A percentile compares a stretch with the other conserved stretches of the same genome.
phyloP scores from a whole-genome alignment of 2,113 vertebrate genomes.

The Chlamydotis undulata region DNA sequence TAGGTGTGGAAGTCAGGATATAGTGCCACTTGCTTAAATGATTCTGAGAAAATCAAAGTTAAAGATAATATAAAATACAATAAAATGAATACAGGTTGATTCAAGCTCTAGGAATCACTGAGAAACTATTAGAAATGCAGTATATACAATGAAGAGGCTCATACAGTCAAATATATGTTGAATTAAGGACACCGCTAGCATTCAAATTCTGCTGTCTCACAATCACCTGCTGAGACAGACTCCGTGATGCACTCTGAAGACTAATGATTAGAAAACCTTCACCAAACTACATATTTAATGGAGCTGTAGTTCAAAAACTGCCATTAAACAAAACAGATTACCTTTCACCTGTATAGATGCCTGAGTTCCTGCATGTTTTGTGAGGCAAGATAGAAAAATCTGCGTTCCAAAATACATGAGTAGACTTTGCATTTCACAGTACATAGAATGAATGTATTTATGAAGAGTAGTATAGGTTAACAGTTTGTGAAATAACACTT shows the following conservation, averaged over 20 bases:
- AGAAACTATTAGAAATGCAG: fast-evolving
- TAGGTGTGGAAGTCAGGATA: background rate
- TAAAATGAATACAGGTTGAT: background rate
- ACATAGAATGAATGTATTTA: background rate
- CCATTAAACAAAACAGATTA: background rate
- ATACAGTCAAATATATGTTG: background rate
- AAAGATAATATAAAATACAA: background rate
- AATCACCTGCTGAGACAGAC: background rate
- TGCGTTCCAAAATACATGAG: background rate
- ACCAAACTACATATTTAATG: background rate
- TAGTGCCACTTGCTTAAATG: background rate
- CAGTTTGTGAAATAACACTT: background rate
- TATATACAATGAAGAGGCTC: background rate
- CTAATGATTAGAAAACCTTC: fast-evolving
- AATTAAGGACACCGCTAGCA: background rate
- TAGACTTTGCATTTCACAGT: background rate
- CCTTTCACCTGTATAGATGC: background rate
- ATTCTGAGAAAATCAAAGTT: background rate
- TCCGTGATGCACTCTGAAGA: background rate
- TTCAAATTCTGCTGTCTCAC: background rate
- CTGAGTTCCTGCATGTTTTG: background rate
- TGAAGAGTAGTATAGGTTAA: background rate
- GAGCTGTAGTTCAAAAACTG: background rate
- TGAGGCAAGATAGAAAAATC: background rate
- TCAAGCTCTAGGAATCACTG: background rate